Conservation (phyloP, 1,140 invertebrate species). For the Ips nitidus region DNA sequence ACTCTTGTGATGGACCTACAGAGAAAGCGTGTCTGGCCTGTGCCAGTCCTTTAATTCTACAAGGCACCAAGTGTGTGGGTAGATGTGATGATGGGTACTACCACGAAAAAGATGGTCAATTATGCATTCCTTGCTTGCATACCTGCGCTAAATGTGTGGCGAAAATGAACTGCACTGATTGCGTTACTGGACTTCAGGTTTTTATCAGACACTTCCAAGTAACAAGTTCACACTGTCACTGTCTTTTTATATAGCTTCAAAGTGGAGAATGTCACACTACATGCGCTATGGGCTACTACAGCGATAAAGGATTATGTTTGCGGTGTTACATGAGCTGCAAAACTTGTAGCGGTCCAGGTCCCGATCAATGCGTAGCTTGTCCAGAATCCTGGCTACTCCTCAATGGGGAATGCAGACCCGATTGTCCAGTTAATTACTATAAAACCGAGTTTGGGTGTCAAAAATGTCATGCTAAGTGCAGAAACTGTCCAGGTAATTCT, state of each 20-base stretch:
- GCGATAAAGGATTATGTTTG: constrained; percentile 75
- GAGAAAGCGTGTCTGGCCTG: constrained; percentile 71
- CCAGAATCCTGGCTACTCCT: constrained; percentile 74
- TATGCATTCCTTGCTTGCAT: constrained; percentile 75
- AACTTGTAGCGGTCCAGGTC: constrained; percentile 76
- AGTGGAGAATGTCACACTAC: constrained; percentile 75
- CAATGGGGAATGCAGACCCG: constrained; percentile 77
- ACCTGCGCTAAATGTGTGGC: constrained; percentile 76
- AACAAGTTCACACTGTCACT: not conserved
- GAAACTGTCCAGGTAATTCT: constrained; percentile 70
- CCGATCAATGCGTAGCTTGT: constrained; percentile 83
- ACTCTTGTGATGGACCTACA: constrained; percentile 68
- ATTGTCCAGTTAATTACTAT: constrained; percentile 83
- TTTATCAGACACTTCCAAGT: not conserved
- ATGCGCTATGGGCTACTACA: constrained; percentile 79
- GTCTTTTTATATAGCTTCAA: constrained; percentile 57
- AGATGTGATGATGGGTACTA: constrained; percentile 74
- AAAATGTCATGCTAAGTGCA: constrained; percentile 82
- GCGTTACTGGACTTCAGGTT: constrained; percentile 66
- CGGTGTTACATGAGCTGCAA: constrained; percentile 82
- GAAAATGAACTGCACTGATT: constrained; percentile 75
- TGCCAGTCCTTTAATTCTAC: constrained; percentile 63
- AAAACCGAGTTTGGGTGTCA: constrained; percentile 76
- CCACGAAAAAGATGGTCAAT: constrained; percentile 59
- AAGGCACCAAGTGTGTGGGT: constrained; percentile 68